Conservation (phyloP, 2,888 invertebrate genomes). For the Volucella bombylans region DNA sequence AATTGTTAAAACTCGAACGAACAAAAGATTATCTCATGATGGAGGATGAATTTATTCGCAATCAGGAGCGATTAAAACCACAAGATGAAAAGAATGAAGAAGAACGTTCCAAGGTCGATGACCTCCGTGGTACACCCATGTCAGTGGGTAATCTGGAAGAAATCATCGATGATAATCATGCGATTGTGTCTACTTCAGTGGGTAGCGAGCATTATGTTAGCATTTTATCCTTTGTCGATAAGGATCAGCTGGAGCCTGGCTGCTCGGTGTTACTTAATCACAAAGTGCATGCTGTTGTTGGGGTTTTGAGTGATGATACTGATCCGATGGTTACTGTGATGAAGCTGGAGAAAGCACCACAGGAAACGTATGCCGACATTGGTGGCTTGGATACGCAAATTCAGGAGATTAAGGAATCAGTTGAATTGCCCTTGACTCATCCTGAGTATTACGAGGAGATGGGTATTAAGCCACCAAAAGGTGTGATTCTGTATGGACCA, state of each 20-base stretch:
- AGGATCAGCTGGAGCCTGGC: slow-evolving; percentile 99
- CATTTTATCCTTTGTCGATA: slow-evolving; percentile 99
- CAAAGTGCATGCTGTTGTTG: slow-evolving; percentile 99
- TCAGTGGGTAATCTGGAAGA: slow-evolving; percentile 99
- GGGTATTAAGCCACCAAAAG: slow-evolving; percentile 99
- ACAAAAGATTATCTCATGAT: slow-evolving; percentile 99
- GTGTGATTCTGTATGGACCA: slow-evolving; percentile 98
- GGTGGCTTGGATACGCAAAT: slow-evolving; percentile 98
- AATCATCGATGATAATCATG: slow-evolving; percentile 99
- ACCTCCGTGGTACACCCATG: slow-evolving; percentile 99
- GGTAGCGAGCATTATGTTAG: slow-evolving; percentile 99
- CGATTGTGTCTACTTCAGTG: slow-evolving; percentile 99
- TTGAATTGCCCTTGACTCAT: slow-evolving; percentile 98
- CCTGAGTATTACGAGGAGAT: slow-evolving; percentile 99
- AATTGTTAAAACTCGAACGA: slow-evolving; percentile 96
- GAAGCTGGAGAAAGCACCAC: slow-evolving; percentile 99
- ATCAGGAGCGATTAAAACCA: slow-evolving; percentile 98
- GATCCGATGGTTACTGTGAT: slow-evolving; percentile 99
- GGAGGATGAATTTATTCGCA: slow-evolving; percentile 99
- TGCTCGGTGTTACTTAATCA: slow-evolving; percentile 99
- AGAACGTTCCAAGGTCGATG: slow-evolving; percentile 98
- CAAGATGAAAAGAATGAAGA: slow-evolving; percentile 99
- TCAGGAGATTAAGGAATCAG: slow-evolving; percentile 98
- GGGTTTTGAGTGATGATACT: slow-evolving; percentile 98
- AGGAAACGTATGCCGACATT: slow-evolving; percentile 99